phyloP scores from a whole-genome alignment of 2,797 vertebrate genomes.

The Cirrhinus molitorella region DNA sequence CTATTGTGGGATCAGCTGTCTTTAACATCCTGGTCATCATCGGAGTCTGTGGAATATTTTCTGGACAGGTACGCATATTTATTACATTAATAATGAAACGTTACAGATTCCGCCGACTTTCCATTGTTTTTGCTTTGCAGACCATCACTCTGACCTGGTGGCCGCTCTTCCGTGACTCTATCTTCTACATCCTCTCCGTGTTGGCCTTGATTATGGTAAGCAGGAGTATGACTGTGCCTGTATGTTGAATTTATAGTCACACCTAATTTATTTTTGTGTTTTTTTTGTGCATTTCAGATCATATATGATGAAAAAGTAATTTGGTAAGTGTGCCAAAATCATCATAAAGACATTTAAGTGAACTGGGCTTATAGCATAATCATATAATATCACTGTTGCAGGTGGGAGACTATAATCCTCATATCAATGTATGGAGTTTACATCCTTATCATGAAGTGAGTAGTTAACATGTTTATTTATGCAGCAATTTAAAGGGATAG shows the following conservation, averaged over 20 bases:
- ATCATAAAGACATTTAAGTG: not conserved
- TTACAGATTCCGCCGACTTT: not conserved
- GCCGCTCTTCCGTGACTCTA: slow-evolving; percentile 82
- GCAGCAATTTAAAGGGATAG: too few relatives aligned
- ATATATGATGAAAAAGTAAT: slow-evolving; percentile 84
- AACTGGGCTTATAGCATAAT: not conserved
- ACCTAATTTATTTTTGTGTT: not conserved
- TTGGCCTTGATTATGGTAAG: slow-evolving; percentile 83
- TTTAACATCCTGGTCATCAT: slow-evolving; percentile 87
- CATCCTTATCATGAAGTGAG: slow-evolving; percentile 85
- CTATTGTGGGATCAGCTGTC: slow-evolving; percentile 85
- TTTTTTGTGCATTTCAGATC: slow-evolving; percentile 72
- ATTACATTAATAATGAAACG: not conserved
- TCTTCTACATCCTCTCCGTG: slow-evolving; percentile 83
- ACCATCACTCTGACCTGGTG: slow-evolving; percentile 82
- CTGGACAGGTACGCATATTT: slow-evolving; percentile 73
- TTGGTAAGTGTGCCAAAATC: slow-evolving; percentile 74
- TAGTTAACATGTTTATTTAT: slow-evolving; percentile 4
- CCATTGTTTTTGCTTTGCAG: slow-evolving; percentile 62
- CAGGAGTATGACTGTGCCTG: not conserved
- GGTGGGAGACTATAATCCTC: slow-evolving; percentile 85
- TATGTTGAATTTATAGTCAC: not conserved
- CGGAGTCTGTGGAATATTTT: slow-evolving; percentile 82
- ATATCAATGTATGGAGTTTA: slow-evolving; percentile 83
- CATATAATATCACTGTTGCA: slow-evolving; percentile 61